phyloP scores from a whole-genome alignment of 2,113 vertebrate species.

The Bos indicus region DNA sequence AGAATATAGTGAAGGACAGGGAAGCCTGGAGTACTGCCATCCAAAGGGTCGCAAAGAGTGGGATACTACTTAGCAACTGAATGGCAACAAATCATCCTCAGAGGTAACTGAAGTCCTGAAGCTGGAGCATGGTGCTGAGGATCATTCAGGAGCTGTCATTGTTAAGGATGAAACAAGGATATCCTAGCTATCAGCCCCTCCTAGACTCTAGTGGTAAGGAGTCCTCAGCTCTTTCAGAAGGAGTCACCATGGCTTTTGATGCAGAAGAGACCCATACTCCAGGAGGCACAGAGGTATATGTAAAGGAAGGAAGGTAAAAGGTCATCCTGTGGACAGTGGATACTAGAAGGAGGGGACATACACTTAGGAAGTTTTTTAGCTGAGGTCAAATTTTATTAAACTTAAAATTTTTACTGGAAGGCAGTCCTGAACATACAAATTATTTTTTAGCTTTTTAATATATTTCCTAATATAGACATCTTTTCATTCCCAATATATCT shows the following conservation, averaged over 20 bases:
- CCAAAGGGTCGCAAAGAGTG: not conserved
- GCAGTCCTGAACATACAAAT: not conserved
- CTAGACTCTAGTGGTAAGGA: not conserved
- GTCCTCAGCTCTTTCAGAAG: not conserved
- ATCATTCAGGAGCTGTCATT: not conserved
- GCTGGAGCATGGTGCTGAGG: not conserved
- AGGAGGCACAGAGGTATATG: not conserved
- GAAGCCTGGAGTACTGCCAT: not conserved
- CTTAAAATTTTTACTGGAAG: not conserved
- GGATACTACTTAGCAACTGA: not conserved
- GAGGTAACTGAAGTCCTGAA: not conserved
- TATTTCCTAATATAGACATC: not conserved
- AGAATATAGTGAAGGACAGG: not conserved
- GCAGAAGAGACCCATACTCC: not conserved
- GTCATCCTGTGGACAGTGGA: not conserved
- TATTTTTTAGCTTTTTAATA: conserved; percentile 21
- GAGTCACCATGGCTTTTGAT: not conserved
- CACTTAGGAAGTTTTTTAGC: not conserved
- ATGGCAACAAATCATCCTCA: not conserved
- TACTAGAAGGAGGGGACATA: not conserved
- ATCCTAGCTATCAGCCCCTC: not conserved
- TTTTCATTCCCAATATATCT: not conserved
- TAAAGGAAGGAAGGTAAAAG: not conserved
- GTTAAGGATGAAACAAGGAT: not conserved
- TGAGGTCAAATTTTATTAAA: not conserved